Percentiles rank a stretch among this genome's conserved stretches.
phyloP scores from a whole-genome alignment of 1,140 invertebrate genomes.

The Trichogramma pretiosum region DNA sequence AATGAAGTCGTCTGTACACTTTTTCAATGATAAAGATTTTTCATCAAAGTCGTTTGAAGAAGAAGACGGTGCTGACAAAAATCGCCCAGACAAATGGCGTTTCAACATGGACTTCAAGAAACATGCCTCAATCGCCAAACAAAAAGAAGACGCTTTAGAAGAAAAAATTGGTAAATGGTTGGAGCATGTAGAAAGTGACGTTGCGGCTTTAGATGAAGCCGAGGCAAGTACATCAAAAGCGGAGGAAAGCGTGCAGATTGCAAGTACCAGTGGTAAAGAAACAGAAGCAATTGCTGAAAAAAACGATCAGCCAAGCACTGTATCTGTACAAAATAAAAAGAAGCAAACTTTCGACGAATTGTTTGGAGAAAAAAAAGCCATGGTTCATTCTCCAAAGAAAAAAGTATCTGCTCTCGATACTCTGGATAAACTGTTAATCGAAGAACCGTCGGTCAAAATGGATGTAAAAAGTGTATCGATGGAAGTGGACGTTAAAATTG shows the following conservation, averaged over 20 bases:
- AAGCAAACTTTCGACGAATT: constrained; percentile 14
- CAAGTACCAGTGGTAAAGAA: constrained; percentile 3
- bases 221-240: constrained; percentile 1
- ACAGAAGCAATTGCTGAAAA: not conserved
- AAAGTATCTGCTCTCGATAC: constrained; percentile 11
- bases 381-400: not conserved
- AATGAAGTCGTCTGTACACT: constrained; percentile 29
- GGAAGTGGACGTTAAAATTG: constrained; percentile 2
- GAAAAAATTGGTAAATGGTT: constrained; percentile 29
- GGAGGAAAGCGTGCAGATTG: constrained; percentile 7
- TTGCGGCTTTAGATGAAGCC: constrained; percentile 3
- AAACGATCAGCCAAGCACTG: not conserved
- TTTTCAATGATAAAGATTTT: constrained; percentile 18
- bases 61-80: constrained; percentile 12
- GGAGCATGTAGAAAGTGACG: constrained; percentile 21
- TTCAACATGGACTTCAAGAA: constrained; percentile 16
- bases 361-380: constrained; percentile 10
- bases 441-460: not conserved
- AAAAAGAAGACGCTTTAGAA: constrained; percentile 21
- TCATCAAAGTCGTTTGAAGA: constrained; percentile 4
- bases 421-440: constrained; percentile 14
- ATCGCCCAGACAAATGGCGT: constrained; percentile 16
- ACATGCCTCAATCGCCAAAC: constrained; percentile 13
- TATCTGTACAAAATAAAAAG: constrained; percentile 7
- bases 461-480: constrained; percentile 9